Evolutionary conservation across 2,888 invertebrate species (phyloP), one percentile per base, ranked within the genome.

Genomic region (Drosophila kambysellisi): DNA sequence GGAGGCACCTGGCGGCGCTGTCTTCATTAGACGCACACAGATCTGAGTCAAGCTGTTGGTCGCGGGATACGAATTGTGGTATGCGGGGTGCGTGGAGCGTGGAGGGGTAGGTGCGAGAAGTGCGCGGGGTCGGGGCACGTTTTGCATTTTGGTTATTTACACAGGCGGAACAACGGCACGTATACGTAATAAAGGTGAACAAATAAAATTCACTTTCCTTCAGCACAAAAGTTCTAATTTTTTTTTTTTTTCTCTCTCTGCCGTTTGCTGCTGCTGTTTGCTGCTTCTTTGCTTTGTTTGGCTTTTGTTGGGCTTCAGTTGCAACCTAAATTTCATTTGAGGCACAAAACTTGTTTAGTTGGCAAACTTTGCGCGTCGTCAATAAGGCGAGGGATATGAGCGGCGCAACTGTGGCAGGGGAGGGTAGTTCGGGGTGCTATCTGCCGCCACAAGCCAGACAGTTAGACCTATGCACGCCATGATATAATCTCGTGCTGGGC

Each of bases 261-360:
- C 6, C 59, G 35, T 37, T 63, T 33, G 46, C 33, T 78, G 62
- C 57, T 70, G 72, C 37, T 70, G 72, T 33, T 64, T 69, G 72
- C 33, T 72, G 62, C 48, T 72, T 67, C 66, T 77, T 79, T 89
- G 78, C 81, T 88, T 83, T 88, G 77, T 86, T 88, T 87, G 62
- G 88, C 74, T 80, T 82, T 88, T 85, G 88, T 87, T 88, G 72
- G 89, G 90, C 88, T 88, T 88, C 90, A 76, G 87, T 86, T 90
- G 89, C 90, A 88, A 90, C 89, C 88, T 90, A 90, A 88, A 88
- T 90, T 88, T 90, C 90, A 88, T 89, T 90, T 89, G 79, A 88
- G 88, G 87, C 87, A 81, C 87, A 88, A 87, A 89, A 89, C 86
- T 89, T 87, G 89, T 88, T 89, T 87, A 87, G 89, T 87, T 89